These are phyloP conservation scores for Helicoverpa armigera DNA, from an alignment of 1,140 invertebrate genomes.

Conservation along the genomic window DNA sequence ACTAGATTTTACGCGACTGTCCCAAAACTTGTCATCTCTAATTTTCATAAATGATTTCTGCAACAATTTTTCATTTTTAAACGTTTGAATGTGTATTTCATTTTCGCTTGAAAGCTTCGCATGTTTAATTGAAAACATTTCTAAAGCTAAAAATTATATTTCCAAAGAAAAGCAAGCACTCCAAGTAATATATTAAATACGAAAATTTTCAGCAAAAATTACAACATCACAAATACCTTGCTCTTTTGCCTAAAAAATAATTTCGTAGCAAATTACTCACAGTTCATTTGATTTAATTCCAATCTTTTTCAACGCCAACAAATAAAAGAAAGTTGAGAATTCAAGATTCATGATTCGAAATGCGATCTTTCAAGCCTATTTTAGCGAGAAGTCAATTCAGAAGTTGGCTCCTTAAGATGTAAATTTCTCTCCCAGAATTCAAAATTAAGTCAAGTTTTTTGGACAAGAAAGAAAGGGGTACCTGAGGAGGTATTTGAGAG, in stretches of 20 bases:
- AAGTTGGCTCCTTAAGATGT: slow-evolving; percentile 33
- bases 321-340: slow-evolving; percentile 39
- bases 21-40: too few relatives aligned
- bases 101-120: too few relatives aligned
- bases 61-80: too few relatives aligned
- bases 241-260: background rate
- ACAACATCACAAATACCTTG: background rate
- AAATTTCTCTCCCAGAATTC: slow-evolving; percentile 32
- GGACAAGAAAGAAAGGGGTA: slow-evolving; percentile 33
- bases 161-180: too few relatives aligned
- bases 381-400: slow-evolving; percentile 18
- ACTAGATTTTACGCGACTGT: too few relatives aligned
- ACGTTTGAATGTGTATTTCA: too few relatives aligned
- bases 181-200: too few relatives aligned
- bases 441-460: slow-evolving; percentile 49
- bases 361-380: slow-evolving; percentile 32
- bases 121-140: too few relatives aligned
- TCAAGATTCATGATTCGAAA: slow-evolving; percentile 30
- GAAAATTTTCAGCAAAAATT: too few relatives aligned
- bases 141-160: too few relatives aligned
- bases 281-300: slow-evolving; percentile 45
- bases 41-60: too few relatives aligned
- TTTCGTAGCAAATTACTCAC: slow-evolving; percentile 18
- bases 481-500: slow-evolving; percentile 18
- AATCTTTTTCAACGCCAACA: slow-evolving; percentile 19